Base-by-base conservation (phyloP, 2,888 invertebrate species). In the Esperia sulphurella region DNA sequence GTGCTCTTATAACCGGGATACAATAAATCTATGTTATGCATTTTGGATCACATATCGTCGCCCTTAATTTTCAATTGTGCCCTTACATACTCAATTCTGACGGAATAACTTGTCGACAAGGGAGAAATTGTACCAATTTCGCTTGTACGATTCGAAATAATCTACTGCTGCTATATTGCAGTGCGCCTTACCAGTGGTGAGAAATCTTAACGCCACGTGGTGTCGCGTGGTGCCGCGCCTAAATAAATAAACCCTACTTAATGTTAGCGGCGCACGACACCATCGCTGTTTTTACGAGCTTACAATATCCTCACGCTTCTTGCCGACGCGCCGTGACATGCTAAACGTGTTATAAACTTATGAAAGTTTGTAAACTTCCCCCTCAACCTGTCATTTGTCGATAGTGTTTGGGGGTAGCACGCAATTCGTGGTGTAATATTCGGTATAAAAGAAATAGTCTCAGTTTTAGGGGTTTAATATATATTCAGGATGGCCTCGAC, bases 201-300 rank as follows among this genome's bases (percentile, higher is more conserved):
- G 5, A 21, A 2, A 3, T 21, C 21, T 21, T 21, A 3, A 21
- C 2, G 21, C 21, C 21, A 21, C 21, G 21, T 21, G 21, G 21
- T 21, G 21, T 21, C 21, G 21, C 21, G 21, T 21, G 21, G 21
- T n/a, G 35, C 61, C 71, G 70, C 70, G 76, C 76, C 83, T 81
- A 86, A 87, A 87, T 86, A 87, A 87, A 87, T 85, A 87, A 84
- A 84, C 79, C 76, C 77, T 76, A 79, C 77, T 83, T 86, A 86
- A 83, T 82, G 79, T 70, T 59, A 64, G 65, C 60, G 62, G 63
- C 65, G 68, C 85, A 83, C 83, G 84, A 78, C 41, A 46, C 28
- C 21, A 8, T 29, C 13, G 5, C 29, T 12, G 41, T 41, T 41
- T 83, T 83, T 83, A 84, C 71, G 75, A 75, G 66, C 63, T 73